Evolutionary conservation across 2,888 invertebrate genomes (phyloP), one percentile per base, ranked within the genome.

Genomic region (Noctua janthina): DNA sequence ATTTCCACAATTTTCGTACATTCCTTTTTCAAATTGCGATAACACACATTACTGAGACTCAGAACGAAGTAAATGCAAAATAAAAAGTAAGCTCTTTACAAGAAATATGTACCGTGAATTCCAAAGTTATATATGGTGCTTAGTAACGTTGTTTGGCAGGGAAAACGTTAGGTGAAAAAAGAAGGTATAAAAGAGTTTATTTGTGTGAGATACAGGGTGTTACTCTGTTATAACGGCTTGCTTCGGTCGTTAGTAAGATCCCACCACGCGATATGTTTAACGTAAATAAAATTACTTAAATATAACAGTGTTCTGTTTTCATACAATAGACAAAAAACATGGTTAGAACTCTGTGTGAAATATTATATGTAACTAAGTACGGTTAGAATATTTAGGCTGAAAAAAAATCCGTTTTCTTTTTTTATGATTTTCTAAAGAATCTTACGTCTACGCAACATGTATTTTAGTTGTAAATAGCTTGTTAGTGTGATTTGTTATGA

Each of bases 241-340:
- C 84, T 84, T 80, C 81, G 88, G 91, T 91, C 93, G 91, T 93
- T 92, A 93, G 87, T 76, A 51, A 89, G 92, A 92, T 91, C 88
- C 89, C 82, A 89, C 87, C 85, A 78, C 74, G 69, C 82, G 90
- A 91, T 92, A 92, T 89, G 88, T 89, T 88, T 89, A 89, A 90
- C 88, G 91, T 90, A 91, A 92, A 92, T 89, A 90, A 90, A 91
- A 92, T 91, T 91, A 89, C 86, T 87, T 87, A 88, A 87, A 84
- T 81, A 81, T 73, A 81, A 29, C 79, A 77, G 17, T 78, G 73
- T 83, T 79, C 73, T 75, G 75, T 73, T 66, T 85, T 73, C 43
- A 46, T 72, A 75, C 35, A 81, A 73, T 54, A 29, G 8, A 11
- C 35, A 74, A 35, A 46, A 23, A 71, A 83, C 51, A 72, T 78